Conservation (phyloP, 2,888 invertebrate species). For the Harpagoxenus sublaevis region DNA sequence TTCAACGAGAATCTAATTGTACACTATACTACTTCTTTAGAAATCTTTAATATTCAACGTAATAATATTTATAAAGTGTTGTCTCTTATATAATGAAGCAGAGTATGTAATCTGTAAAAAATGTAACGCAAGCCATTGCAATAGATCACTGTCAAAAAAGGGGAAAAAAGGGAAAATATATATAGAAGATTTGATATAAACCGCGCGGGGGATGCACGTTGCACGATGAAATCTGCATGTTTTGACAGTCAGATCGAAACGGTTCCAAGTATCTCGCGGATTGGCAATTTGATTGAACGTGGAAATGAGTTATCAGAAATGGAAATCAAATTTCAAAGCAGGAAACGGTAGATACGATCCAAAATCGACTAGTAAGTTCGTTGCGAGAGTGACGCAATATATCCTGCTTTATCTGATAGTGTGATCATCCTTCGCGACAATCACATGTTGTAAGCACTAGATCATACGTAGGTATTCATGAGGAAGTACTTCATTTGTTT, state of each 20-base stretch:
- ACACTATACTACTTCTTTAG: not conserved
- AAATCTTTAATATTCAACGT: not conserved
- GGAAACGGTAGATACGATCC: conserved; percentile 47
- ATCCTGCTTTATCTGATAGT: conserved; percentile 41
- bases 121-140: not conserved
- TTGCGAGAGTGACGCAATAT: conserved; percentile 43
- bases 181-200: conserved; percentile 36
- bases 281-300: conserved; percentile 67
- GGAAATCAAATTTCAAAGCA: conserved; percentile 63
- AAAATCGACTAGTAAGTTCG: conserved; percentile 50
- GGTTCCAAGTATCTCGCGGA: conserved; percentile 64
- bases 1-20: not conserved
- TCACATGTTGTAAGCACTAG: conserved; percentile 32
- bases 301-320: conserved; percentile 46
- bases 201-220: conserved; percentile 17
- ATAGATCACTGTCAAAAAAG: conserved; percentile 13
- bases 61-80: not conserved
- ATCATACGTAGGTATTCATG: conserved; percentile 48
- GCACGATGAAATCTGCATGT: conserved; percentile 39
- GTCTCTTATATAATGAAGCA: not conserved
- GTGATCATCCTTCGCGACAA: conserved; percentile 48
- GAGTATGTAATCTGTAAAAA: not conserved
- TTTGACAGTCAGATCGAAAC: conserved; percentile 74
- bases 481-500: conserved; percentile 45
- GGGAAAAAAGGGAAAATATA: not conserved